These are phyloP conservation scores for Chloropsis hardwickii DNA, from an alignment of 2,113 vertebrate genomes.

Conservation along the genomic window DNA sequence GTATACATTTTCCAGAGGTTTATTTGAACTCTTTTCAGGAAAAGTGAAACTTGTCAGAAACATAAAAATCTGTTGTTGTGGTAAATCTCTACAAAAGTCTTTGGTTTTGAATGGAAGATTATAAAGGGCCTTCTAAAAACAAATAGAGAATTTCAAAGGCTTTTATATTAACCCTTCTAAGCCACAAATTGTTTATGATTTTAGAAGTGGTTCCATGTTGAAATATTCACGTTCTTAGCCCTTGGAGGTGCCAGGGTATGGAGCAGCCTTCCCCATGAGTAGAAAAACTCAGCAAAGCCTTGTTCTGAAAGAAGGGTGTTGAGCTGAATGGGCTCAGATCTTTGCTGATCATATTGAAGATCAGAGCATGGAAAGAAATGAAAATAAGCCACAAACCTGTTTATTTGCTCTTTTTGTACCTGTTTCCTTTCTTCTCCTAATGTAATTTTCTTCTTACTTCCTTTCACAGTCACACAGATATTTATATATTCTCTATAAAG, in stretches of 20 bases:
- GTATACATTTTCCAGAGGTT: constrained; percentile 28
- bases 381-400: background rate
- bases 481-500: background rate
- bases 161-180: background rate
- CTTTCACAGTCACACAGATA: background rate
- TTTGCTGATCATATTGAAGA: background rate
- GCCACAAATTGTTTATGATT: background rate
- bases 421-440: background rate
- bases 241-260: background rate
- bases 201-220: background rate
- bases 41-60: background rate
- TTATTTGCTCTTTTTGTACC: background rate
- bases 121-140: background rate
- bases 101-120: background rate
- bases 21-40: background rate
- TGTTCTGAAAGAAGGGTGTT: background rate
- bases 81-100: background rate
- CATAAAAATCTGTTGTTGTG: background rate
- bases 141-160: background rate
- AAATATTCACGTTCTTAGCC: background rate
- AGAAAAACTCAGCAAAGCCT: background rate
- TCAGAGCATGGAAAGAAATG: background rate
- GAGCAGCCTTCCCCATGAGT: rapidly evolving
- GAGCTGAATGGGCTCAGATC: background rate
- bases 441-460: background rate